These are phyloP conservation scores for Parapristionchus giblindavisi DNA, from an alignment of 2,888 invertebrate genomes.

Conservation along the genomic window DNA sequence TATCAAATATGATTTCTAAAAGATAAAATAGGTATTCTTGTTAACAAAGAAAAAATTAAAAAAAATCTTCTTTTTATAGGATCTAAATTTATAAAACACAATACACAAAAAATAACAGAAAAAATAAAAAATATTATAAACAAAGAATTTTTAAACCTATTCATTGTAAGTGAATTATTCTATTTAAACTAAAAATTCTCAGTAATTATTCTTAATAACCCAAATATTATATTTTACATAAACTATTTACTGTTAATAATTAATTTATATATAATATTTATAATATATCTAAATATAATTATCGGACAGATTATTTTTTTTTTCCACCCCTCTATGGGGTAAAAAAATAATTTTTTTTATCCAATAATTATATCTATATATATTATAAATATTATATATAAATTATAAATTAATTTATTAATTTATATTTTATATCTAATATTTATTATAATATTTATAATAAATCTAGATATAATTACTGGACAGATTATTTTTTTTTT, in stretches of 20 bases:
- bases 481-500: slow-evolving; percentile 26
- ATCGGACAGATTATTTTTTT: slow-evolving; percentile 22
- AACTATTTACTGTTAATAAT: slow-evolving; percentile 49
- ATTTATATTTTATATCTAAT: slow-evolving; percentile 11
- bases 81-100: slow-evolving; percentile 53
- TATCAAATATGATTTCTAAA: slow-evolving; percentile 51
- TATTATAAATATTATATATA: slow-evolving; percentile 36
- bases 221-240: slow-evolving; percentile 59
- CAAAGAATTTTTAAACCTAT: slow-evolving; percentile 55
- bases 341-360: slow-evolving; percentile 2
- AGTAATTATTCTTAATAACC: slow-evolving; percentile 45
- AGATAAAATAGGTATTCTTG: slow-evolving; percentile 49
- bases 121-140: slow-evolving; percentile 50
- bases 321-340: slow-evolving; percentile 14
- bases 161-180: slow-evolving; percentile 60
- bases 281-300: slow-evolving; percentile 13
- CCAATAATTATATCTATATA: slow-evolving; percentile 31
- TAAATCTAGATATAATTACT: slow-evolving; percentile 13
- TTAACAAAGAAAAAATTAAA: slow-evolving; percentile 55
- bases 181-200: slow-evolving; percentile 60
- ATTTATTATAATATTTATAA: slow-evolving; percentile 21
- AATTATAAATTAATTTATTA: background rate
- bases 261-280: background rate
- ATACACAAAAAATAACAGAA: slow-evolving; percentile 47
- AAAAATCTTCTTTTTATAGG: slow-evolving; percentile 57